phyloP scores from a whole-genome alignment of 2,113 vertebrate genomes.

The Pangasianodon gigas region DNA sequence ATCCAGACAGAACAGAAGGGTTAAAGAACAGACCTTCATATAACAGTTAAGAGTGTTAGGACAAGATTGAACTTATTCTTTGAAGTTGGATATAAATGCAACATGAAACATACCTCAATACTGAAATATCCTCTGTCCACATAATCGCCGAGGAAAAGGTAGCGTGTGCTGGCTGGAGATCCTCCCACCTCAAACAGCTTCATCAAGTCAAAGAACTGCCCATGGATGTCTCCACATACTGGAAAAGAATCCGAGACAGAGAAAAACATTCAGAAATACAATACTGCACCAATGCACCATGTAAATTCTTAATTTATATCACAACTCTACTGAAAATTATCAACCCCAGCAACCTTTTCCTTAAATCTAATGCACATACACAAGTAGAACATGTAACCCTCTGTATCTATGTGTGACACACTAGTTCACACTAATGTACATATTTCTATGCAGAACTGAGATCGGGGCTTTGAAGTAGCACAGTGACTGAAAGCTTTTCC shows the following conservation, averaged over 20 bases:
- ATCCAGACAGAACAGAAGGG: background rate
- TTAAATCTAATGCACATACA: background rate
- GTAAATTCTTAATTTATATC: background rate
- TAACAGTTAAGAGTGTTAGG: background rate
- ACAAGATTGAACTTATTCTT: background rate
- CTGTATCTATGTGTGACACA: background rate
- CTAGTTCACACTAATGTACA: background rate
- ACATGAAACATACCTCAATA: constrained; percentile 89
- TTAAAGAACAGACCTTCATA: background rate
- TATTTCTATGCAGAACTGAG: background rate
- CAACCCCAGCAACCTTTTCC: background rate
- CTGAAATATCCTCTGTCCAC: constrained; percentile 99
- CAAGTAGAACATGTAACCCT: background rate
- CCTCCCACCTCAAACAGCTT: constrained; percentile 99
- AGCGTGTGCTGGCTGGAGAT: constrained; percentile 95
- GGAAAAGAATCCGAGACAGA: constrained; percentile 55
- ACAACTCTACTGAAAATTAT: background rate
- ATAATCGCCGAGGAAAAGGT: constrained; percentile 98
- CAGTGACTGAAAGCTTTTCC: constrained; percentile 22
- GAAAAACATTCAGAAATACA: constrained; percentile 1
- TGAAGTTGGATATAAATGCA: background rate
- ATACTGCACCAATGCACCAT: background rate
- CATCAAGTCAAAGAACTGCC: constrained; percentile 99
- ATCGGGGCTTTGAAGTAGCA: constrained; percentile 36
- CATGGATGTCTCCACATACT: constrained; percentile 99